Evolutionary conservation across 2,797 vertebrate genomes (phyloP).

Genomic region (Pseudochirops corinnae): DNA sequence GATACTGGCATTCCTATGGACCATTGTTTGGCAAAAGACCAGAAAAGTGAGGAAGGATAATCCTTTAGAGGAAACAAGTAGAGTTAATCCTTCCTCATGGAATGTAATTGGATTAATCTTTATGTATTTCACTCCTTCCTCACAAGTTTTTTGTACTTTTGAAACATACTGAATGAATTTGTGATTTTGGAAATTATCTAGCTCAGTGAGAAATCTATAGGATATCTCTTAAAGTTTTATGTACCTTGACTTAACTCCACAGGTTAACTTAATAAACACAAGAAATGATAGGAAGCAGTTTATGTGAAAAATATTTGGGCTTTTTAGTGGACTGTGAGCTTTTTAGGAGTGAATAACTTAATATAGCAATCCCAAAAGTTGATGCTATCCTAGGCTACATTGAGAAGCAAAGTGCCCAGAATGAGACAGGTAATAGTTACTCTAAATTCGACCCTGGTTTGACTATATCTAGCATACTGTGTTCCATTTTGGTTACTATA

Average conservation of each 20-base stretch:
- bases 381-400: not conserved
- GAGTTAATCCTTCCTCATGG: not conserved
- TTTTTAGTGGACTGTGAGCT: not conserved
- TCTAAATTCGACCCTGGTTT: not conserved
- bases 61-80: too few species aligned
- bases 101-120: not conserved
- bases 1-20: not conserved
- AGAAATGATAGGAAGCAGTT: not conserved
- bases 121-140: not conserved
- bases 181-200: not conserved
- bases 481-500: not conserved
- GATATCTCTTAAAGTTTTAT: not conserved
- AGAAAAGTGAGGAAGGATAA: not conserved
- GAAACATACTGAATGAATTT: not conserved
- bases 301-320: not conserved
- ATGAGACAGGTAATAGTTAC: not conserved
- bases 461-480: not conserved
- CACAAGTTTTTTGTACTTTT: not conserved
- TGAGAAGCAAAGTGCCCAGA: not conserved
- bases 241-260: not conserved
- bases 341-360: not conserved
- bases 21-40: fast-evolving
- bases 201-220: not conserved
- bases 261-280: not conserved
- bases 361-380: not conserved